Base-by-base conservation (phyloP, 2,888 invertebrate species). In the Aspidiotus destructor region DNA sequence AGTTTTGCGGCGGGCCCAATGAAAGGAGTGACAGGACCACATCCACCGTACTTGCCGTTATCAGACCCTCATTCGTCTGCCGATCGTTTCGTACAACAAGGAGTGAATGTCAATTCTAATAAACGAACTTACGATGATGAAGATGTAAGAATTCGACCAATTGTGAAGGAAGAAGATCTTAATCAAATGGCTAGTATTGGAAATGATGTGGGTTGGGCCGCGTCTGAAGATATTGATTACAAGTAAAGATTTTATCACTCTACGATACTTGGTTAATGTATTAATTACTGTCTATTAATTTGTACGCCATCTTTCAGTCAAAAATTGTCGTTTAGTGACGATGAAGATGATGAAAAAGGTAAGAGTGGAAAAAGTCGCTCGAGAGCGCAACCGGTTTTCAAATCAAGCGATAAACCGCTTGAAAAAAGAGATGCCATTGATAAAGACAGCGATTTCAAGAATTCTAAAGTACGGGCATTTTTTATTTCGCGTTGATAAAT, bases 321-420 rank as follows among this genome's bases (percentile, higher is more conserved):
- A 80, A 94, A 93, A 79, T 80, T 96, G 76, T 88, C 90, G 73
- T 96, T 95, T 79, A 94, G 94, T 76, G 95, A 96, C 79, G 94
- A 94, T 75, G 95, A 95, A 78, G 74, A 74, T 13, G 75, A 74
- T 65, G 77, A 73, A 69, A 74, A 71, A 67, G 73, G 60, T 73
- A 74, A 69, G 73, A 73, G 60, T 70, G 55, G 57, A n/a, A 65
- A 65, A 65, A 15, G 42, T 41, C 65, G 65, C n/a, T 15, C 41
- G 9, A 65, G 57, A 57, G 11, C 13, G 28, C 65, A 63, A 41
- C 41, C 42, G 1, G 42, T 15, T 16, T 57, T 57, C 13, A 65
- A 65, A 57, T n/a, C 9, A 9, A 54, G 28, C 16, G 71, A 73
- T 52, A 71, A 71, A 53, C 71, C 70, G 48, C 53, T 62, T 16